Evolutionary conservation across 35 echinoderm and acorn worm genomes (phyloP).

Genomic region (Chiridota heheva): DNA sequence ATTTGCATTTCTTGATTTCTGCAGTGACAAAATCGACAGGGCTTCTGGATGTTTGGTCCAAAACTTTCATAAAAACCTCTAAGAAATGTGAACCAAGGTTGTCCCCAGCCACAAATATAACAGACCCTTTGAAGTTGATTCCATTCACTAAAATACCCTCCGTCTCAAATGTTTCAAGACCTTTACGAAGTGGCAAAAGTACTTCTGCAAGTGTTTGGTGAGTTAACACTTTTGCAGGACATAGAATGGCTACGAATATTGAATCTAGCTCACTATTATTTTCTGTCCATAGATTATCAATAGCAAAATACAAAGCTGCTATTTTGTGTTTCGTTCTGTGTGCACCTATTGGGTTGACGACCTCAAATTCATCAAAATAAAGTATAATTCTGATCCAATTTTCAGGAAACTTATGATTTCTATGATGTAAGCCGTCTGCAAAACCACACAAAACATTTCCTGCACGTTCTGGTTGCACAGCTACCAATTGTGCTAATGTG

Average conservation of each 20-base stretch:
- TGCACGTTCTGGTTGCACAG: background rate
- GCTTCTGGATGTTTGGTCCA: slow-evolving; percentile 35
- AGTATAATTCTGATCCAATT: slow-evolving; percentile 1
- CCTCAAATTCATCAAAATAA: slow-evolving; percentile 41
- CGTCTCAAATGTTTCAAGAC: background rate
- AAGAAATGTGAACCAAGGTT: slow-evolving; percentile 36
- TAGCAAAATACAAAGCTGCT: slow-evolving; percentile 6
- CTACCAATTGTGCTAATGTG: background rate
- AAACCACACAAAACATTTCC: slow-evolving; percentile 19
- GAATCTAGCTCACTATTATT: background rate
- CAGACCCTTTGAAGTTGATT: slow-evolving; percentile 4
- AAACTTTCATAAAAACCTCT: slow-evolving; percentile 49
- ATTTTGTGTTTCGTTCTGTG: slow-evolving; percentile 44
- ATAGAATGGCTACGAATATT: slow-evolving; percentile 27
- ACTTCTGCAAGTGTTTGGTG: background rate
- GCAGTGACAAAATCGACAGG: slow-evolving; percentile 32
- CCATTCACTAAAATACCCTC: slow-evolving; percentile 28
- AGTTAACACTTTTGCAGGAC: slow-evolving; percentile 18
- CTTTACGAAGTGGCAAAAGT: slow-evolving; percentile 9
- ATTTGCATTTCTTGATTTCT: slow-evolving; percentile 32
- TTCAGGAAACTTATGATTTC: background rate
- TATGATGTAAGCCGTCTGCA: background rate
- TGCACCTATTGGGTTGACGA: slow-evolving; percentile 25
- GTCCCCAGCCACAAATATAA: slow-evolving; percentile 40
- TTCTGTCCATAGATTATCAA: slow-evolving; percentile 20